Evolutionary conservation across 1,140 invertebrate species (phyloP), one percentile per base, ranked within the genome.

Genomic region (Philopotamus ludificatus): DNA sequence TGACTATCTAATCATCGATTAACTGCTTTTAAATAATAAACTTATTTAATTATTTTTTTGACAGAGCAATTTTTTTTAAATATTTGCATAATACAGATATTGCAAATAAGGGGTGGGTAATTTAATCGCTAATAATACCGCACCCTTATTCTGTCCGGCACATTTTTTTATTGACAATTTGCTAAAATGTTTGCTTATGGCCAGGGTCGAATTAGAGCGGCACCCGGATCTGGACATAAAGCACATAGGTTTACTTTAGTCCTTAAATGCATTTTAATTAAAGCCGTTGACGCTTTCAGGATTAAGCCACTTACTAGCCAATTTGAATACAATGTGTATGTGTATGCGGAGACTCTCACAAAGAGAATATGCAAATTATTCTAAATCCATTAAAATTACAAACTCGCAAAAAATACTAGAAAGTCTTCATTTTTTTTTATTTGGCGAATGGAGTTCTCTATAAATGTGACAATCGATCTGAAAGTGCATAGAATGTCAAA

Each of bases 261-360:
- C 50, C 41, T 65, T 59, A 65, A 65, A 65, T 65, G 63, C 63
- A 65, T 59, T 65, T 65, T 65, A 60, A 65, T 65, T 49, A 59
- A 65, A 60, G 23, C 55, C 49, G 21, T 22, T 44, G 45, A 34
- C 63, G 47, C 54, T 60, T 42, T 23, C 26, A 4, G 45, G 54
- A 65, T 65, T 59, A 65, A 28, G 63, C 22, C 18, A 55, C 45
- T 60, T 44, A 12, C 10, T 47, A 25, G 58, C 63, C 54, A 54
- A 57, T 57, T 53, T 45, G 53, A 65, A 55, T 44, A 7, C 45
- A n/a, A 39, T 20, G 41, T 44, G n/a, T n/a, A n/a, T n/a, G n/a
- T n/a, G n/a, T n/a, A n/a, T n/a, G n/a, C n/a, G n/a, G n/a, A n/a
- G n/a, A n/a, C n/a, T n/a, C n/a, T n/a, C n/a, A n/a, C n/a, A n/a